Evolutionary conservation across 2,888 invertebrate genomes (phyloP).

Genomic region (Drosophila nigricruria): DNA sequence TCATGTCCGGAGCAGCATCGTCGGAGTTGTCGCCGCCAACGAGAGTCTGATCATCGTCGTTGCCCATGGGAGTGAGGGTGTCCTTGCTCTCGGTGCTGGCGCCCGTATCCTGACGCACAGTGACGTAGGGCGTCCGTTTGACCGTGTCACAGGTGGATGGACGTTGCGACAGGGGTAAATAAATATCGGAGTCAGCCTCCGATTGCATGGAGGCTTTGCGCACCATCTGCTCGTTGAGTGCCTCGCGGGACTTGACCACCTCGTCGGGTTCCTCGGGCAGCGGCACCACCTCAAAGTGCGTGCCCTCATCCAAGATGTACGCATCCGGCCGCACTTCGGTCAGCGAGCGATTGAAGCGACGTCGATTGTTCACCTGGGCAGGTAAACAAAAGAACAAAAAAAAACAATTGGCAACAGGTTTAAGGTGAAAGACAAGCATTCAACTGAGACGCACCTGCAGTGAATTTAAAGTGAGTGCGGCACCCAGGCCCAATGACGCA

Average conservation of each 20-base stretch:
- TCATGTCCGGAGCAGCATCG: constrained; percentile 83
- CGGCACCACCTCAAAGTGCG: constrained; percentile 89
- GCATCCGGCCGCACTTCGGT: constrained; percentile 89
- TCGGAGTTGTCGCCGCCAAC: constrained; percentile 83
- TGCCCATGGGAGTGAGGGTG: constrained; percentile 84
- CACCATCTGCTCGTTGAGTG: constrained; percentile 82
- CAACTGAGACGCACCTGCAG: constrained; percentile 57
- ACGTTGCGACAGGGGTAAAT: constrained; percentile 81
- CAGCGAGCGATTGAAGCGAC: constrained; percentile 87
- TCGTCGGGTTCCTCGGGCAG: constrained; percentile 89
- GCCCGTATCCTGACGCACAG: constrained; percentile 84
- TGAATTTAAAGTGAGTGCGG: constrained; percentile 71
- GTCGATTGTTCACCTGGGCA: constrained; percentile 83
- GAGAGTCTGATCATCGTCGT: constrained; percentile 84
- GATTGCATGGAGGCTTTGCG: constrained; percentile 85
- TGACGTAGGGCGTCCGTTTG: constrained; percentile 84
- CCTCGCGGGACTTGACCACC: constrained; percentile 84
- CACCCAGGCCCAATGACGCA: constrained; percentile 61
- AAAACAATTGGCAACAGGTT: constrained; percentile 13
- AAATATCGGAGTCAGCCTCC: constrained; percentile 84
- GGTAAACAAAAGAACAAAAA: background rate
- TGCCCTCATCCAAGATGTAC: constrained; percentile 87
- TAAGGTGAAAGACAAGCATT: constrained; percentile 2
- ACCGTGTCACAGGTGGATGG: constrained; percentile 84
- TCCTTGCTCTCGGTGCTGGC: constrained; percentile 85